Evolutionary conservation across 2,888 invertebrate species (phyloP), one percentile per base, ranked within the genome.

Genomic region (Psylliodes chrysocephalus): DNA sequence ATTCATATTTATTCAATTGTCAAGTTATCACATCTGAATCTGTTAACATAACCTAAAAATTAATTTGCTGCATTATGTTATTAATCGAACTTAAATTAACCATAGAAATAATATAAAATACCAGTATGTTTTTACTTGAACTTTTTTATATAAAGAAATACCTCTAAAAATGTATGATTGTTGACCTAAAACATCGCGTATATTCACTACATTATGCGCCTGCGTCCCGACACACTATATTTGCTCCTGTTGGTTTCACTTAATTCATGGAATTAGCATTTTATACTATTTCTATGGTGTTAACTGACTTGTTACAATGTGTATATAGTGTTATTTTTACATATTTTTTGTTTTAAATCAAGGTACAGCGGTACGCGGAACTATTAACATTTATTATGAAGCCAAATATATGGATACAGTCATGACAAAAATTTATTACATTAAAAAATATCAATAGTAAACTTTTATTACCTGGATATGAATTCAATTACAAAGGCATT

Each of bases 1-100:
- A 73, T 68, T 75, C 72, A 66, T 76, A 73, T 75, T 74, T 73
- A 4, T 67, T 64, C 62, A 73, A 81, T 81, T 81, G 81, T 81
- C 80, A 77, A 78, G 68, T 71, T 74, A 73, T 74, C 73, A 75
- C 73, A 75, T 73, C 71, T 72, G 70, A 71, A 74, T 72, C 73
- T 72, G 73, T 72, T 67, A 73, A 73, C 60, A 66, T 56, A 73
- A 69, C 69, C 67, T 71, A 68, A 69, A 66, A 63, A 57, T 57
- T n/a, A n/a, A n/a, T n/a, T n/a, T n/a, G n/a, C n/a, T n/a, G n/a
- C n/a, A n/a, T n/a, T n/a, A n/a, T n/a, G n/a, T n/a, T n/a, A n/a
- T n/a, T n/a, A n/a, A n/a, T n/a, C n/a, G n/a, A n/a, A n/a, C n/a
- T n/a, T n/a, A n/a, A n/a, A n/a, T n/a, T n/a, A n/a, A n/a, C n/a